Percentiles rank a stretch among this genome's conserved stretches.
Conservation (phyloP, 2,888 invertebrate species). For the Orchesella flavescens region DNA sequence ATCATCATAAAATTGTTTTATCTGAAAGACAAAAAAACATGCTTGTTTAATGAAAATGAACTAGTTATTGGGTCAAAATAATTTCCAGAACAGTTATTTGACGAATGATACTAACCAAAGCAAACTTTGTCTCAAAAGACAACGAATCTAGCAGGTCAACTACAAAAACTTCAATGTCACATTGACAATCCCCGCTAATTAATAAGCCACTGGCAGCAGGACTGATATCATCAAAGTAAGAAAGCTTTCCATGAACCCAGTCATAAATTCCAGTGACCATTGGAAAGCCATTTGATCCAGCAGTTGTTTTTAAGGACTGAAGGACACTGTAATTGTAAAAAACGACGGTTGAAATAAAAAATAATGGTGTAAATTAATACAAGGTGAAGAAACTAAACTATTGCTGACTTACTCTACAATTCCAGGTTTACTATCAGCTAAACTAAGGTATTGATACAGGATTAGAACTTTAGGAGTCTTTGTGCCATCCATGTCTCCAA, state of each 20-base stretch:
- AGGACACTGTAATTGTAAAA: conserved; percentile 5
- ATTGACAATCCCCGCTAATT: conserved; percentile 26
- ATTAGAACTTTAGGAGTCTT: conserved; percentile 26
- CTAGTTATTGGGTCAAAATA: no score
- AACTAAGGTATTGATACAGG: conserved; percentile 23
- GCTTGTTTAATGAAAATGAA: not conserved
- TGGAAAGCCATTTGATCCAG: not conserved
- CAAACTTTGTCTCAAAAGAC: not conserved
- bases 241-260: not conserved
- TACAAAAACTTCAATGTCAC: not conserved
- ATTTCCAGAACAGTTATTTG: no score
- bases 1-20: not conserved
- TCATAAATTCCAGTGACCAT: conserved; percentile 37
- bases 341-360: not conserved
- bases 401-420: conserved; percentile 35
- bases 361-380: no score
- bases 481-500: not conserved
- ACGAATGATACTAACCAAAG: no score
- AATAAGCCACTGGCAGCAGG: conserved; percentile 28
- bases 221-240: not conserved
- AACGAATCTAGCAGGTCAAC: not conserved
- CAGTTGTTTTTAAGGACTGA: not conserved
- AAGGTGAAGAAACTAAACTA: no score
- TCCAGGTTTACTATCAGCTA: conserved; percentile 17
- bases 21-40: conserved; percentile 1